Base-by-base conservation (phyloP, 2,888 invertebrate genomes). In the Lepas anatifera region DNA sequence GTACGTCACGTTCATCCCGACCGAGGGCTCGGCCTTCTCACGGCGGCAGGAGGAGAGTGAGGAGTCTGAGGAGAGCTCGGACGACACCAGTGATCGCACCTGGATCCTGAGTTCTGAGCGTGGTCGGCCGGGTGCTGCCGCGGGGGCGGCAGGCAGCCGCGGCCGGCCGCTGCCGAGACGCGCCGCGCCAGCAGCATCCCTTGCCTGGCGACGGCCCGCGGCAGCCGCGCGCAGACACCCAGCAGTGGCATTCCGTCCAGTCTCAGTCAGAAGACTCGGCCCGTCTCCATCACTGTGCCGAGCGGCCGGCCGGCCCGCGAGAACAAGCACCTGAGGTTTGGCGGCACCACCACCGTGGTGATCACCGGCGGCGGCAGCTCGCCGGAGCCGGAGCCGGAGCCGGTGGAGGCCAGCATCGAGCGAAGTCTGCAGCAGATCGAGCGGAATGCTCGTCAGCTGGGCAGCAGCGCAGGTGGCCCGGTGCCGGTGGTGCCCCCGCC, bases 171-270 rank as follows among this genome's bases (percentile, higher is more conserved):
- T 71, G 48, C 71, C 72, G 70, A 79, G 80, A 43, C 80, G 81
- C 18, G 78, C 83, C 69, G 78, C 86, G 8, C 86, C 86, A 22
- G 83, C 32, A 58, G 58, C 35, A 58, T 58, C 32, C 58, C 58
- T 18, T 58, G 58, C 22, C 58, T 58, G 58, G 25, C 58, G 58
- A 10, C 29, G 18, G 29, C 18, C 32, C 29, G 22, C 32, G 18
- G 16, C 18, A 32, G 11, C 29, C 11, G 25, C 69, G 67, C 29
- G 50, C 39, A 25, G 67, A 39, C 39, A 13, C 8, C 39, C 39
- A 41, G 11, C 41, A 4, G 11, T 46, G 22, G 69, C 69, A 25
- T 63, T 29, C n/a, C 27, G 32, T 50, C 64, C 32, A 68, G 67
- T 50, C 68, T 68, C 52, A 68, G 46, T 29, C 8, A 18, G 66